Conservation (phyloP, 2,797 vertebrate genomes). For the Cuculus canorus region DNA sequence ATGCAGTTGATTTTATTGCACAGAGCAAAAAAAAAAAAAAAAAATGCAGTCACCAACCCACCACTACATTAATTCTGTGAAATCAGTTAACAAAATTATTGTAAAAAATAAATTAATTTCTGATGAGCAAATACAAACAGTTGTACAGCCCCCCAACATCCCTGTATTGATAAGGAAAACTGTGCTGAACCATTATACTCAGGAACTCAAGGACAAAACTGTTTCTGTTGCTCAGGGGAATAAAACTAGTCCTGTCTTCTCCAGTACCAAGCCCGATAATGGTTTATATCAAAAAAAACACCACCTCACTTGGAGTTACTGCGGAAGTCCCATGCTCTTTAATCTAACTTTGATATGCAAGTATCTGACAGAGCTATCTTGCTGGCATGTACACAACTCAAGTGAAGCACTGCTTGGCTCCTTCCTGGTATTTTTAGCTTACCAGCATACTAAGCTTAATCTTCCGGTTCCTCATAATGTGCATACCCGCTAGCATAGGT, state of each 20-base stretch:
- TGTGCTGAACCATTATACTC: background rate
- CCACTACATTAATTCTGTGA: conserved; percentile 41
- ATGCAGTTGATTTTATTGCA: conserved; percentile 53
- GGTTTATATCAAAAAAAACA: background rate
- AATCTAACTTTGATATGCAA: background rate
- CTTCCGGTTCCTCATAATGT: conserved; percentile 80
- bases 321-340: background rate
- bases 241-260: background rate
- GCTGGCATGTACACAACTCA: background rate
- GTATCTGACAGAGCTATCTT: conserved; percentile 9
- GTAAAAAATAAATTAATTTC: conserved; percentile 74
- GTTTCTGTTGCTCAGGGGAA: background rate
- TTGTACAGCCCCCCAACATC: conserved; percentile 17
- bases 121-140: conserved; percentile 54
- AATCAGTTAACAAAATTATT: conserved; percentile 54
- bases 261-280: background rate
- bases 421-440: background rate
- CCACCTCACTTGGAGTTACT: background rate
- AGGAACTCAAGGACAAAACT: conserved; percentile 9
- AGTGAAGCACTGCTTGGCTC: background rate
- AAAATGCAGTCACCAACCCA: conserved; percentile 38
- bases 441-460: conserved; percentile 30
- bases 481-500: conserved; percentile 85
- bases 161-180: background rate
- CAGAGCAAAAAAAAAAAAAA: background rate